phyloP scores from a whole-genome alignment of 2,797 vertebrate genomes.

The Pelochelys cantorii region DNA sequence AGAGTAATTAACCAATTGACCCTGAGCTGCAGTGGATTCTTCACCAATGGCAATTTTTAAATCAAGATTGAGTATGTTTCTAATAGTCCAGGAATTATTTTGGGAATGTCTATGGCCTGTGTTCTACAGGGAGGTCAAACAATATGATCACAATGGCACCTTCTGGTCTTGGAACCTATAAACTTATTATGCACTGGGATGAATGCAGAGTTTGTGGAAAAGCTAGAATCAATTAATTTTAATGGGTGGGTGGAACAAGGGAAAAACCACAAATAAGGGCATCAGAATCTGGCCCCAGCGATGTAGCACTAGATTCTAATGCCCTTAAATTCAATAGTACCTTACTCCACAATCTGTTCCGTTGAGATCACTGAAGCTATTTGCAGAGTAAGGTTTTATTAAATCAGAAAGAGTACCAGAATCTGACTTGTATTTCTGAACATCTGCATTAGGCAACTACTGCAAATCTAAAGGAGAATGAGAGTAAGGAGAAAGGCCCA shows the following conservation, averaged over 20 bases:
- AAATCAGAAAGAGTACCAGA: conserved; percentile 12
- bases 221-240: fast-evolving
- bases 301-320: conserved; percentile 4
- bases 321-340: conserved; percentile 56
- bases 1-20: not conserved
- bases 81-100: not conserved
- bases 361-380: conserved; percentile 10
- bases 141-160: not conserved
- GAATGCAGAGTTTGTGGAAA: not conserved
- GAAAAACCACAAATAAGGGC: not conserved
- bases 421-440: conserved; percentile 39
- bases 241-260: conserved; percentile 12
- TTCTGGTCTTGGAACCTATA: not conserved
- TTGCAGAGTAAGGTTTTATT: conserved; percentile 51
- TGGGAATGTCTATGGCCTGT: not conserved
- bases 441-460: conserved; percentile 45
- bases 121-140: not conserved
- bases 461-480: conserved; percentile 50
- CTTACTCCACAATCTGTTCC: conserved; percentile 36
- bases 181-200: not conserved
- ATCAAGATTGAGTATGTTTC: not conserved
- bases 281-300: conserved; percentile 20
- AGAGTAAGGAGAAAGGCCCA: not conserved
- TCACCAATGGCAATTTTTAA: not conserved
- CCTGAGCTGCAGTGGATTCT: not conserved